phyloP scores from a whole-genome alignment of 2,797 vertebrate species.

The Paguma larvata region DNA sequence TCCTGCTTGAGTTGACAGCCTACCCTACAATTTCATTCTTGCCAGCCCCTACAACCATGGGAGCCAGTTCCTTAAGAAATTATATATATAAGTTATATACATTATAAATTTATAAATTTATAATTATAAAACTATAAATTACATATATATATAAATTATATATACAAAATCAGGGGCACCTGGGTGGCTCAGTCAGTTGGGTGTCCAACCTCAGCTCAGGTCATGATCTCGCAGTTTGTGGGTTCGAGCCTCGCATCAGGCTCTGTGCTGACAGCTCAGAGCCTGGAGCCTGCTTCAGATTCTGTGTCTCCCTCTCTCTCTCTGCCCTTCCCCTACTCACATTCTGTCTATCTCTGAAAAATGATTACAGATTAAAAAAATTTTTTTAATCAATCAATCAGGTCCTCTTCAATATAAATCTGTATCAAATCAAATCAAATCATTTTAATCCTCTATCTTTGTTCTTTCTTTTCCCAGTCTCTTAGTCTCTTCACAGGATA shows the following conservation, averaged over 20 bases:
- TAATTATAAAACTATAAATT: background rate
- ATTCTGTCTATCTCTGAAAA: too few relatives aligned
- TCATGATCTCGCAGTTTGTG: too few relatives aligned
- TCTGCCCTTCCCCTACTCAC: too few relatives aligned
- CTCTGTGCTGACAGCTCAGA: too few relatives aligned
- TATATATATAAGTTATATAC: background rate
- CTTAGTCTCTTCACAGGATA: background rate
- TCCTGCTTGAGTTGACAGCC: background rate
- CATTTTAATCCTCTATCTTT: background rate
- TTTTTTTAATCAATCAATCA: background rate
- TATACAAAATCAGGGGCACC: too few relatives aligned
- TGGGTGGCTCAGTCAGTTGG: too few relatives aligned
- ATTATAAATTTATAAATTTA: background rate
- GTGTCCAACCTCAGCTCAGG: too few relatives aligned
- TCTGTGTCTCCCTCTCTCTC: too few relatives aligned
- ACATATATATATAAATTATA: background rate
- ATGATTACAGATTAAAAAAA: too few relatives aligned
- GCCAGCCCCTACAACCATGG: background rate
- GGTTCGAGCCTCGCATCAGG: rapidly evolving
- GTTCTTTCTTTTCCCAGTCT: background rate
- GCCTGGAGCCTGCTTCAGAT: too few relatives aligned
- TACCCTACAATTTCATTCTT: background rate
- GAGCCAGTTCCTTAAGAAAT: background rate
- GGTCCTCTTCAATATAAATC: background rate
- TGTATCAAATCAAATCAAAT: background rate